phyloP scores from a whole-genome alignment of 2,797 vertebrate species.

The Liasis olivaceus region DNA sequence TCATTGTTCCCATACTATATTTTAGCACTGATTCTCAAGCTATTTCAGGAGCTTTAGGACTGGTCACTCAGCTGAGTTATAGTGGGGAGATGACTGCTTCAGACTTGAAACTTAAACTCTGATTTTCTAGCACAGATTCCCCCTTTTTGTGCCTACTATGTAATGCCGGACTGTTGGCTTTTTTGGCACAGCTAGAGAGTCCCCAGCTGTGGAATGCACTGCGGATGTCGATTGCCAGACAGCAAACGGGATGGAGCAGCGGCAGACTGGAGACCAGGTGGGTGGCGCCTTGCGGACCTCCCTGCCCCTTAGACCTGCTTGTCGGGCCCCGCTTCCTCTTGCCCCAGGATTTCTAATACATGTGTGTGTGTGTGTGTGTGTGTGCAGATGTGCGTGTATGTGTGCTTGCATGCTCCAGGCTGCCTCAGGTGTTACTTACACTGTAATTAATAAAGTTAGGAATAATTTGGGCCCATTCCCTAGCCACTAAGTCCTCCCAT shows the following conservation, averaged over 20 bases:
- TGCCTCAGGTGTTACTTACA: not conserved
- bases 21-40: not conserved
- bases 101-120: not conserved
- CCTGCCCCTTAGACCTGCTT: not conserved
- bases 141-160: rapidly evolving
- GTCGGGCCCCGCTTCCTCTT: not conserved
- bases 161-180: not conserved
- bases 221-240: not conserved
- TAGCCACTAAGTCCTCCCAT: not conserved
- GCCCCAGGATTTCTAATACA: no score
- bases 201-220: conserved; percentile 4
- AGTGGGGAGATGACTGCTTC: no score
- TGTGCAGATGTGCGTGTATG: no score
- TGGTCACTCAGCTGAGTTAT: not conserved
- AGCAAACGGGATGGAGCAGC: not conserved
- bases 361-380: no score
- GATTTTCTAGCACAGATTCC: rapidly evolving
- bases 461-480: not conserved
- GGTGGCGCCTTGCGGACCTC: not conserved
- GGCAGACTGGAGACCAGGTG: conserved; percentile 7
- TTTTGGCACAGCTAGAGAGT: not conserved
- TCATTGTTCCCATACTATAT: no score
- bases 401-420: not conserved
- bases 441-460: conserved; percentile 6
- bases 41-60: not conserved